These are phyloP conservation scores for Chelonoidis abingdonii DNA, from an alignment of 2,113 vertebrate genomes.

Conservation along the genomic window DNA sequence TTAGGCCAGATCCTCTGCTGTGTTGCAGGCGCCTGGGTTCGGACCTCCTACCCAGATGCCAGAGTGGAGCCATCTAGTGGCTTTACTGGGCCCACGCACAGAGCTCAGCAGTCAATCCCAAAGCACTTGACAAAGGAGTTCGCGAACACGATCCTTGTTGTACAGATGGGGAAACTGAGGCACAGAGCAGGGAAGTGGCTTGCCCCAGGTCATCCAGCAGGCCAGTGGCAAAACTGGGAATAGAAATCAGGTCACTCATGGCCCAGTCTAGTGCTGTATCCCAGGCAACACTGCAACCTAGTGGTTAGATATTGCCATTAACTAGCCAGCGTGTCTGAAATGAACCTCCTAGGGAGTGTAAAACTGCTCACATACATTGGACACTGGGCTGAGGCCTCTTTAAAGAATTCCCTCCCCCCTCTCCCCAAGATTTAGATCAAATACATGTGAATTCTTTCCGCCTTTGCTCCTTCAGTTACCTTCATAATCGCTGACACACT, in stretches of 20 bases:
- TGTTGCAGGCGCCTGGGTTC: no score
- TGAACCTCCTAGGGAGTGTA: neutral
- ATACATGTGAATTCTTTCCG: neutral
- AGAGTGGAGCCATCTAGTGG: no score
- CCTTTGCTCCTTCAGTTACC: neutral
- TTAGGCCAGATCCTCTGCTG: neutral
- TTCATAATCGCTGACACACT: neutral
- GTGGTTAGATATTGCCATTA: neutral
- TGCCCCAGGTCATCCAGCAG: neutral
- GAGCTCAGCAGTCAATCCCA: neutral
- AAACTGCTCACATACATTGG: neutral
- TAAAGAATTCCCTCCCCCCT: neutral
- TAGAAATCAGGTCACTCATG: neutral
- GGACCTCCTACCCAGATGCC: no score
- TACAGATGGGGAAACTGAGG: neutral
- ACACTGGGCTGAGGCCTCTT: neutral
- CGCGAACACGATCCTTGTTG: neutral
- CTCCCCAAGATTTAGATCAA: neutral
- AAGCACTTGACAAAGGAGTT: neutral
- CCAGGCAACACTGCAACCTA: neutral
- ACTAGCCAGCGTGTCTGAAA: neutral
- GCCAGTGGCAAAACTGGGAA: neutral
- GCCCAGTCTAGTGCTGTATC: neutral
- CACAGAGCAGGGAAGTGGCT: neutral
- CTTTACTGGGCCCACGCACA: neutral